A percentile compares a stretch with the other conserved stretches of the same genome.
Evolutionary conservation across 1,140 invertebrate genomes (phyloP).

Genomic region (Hermatobates lingyangjiaoensis): DNA sequence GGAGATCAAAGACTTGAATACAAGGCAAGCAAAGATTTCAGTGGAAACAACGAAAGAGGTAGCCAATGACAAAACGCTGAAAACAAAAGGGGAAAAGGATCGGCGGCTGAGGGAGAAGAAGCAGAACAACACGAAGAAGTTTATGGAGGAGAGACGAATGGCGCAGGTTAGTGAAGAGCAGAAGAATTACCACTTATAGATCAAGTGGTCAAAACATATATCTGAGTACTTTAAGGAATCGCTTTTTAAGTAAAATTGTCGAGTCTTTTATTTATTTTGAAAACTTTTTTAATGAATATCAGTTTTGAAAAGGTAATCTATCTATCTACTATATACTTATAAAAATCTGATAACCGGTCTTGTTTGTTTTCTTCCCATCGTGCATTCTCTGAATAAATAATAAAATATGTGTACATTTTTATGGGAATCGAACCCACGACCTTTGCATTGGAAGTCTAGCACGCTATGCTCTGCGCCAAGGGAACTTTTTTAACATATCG

Average conservation of each 20-base stretch:
- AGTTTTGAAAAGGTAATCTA: too few species aligned
- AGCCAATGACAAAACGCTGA: conserved; percentile 84
- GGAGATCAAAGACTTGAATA: conserved; percentile 92
- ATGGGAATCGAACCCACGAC: too few species aligned
- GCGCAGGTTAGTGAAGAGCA: conserved; percentile 25
- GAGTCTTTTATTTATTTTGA: not conserved
- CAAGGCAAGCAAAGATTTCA: conserved; percentile 82
- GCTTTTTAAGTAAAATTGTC: not conserved
- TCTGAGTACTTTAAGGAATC: not conserved
- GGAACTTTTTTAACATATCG: too few species aligned
- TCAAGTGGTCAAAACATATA: not conserved
- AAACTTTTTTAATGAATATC: too few species aligned
- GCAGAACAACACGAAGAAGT: conserved; percentile 97
- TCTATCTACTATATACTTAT: too few species aligned
- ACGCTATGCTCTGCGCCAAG: too few species aligned
- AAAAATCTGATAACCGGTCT: too few species aligned
- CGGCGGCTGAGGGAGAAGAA: conserved; percentile 83
- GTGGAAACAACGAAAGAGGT: conserved; percentile 94
- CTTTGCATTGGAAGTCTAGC: too few species aligned
- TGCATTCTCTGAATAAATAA: too few species aligned
- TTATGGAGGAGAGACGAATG: conserved; percentile 86
- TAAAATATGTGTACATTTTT: too few species aligned
- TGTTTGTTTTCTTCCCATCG: too few species aligned
- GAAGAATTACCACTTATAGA: not conserved
- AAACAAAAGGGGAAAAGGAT: conserved; percentile 94